A percentile compares a stretch with the other conserved stretches of the same genome.
These are phyloP conservation scores for Equus przewalskii DNA, from an alignment of 2,113 vertebrate species.

Conservation along the genomic window DNA sequence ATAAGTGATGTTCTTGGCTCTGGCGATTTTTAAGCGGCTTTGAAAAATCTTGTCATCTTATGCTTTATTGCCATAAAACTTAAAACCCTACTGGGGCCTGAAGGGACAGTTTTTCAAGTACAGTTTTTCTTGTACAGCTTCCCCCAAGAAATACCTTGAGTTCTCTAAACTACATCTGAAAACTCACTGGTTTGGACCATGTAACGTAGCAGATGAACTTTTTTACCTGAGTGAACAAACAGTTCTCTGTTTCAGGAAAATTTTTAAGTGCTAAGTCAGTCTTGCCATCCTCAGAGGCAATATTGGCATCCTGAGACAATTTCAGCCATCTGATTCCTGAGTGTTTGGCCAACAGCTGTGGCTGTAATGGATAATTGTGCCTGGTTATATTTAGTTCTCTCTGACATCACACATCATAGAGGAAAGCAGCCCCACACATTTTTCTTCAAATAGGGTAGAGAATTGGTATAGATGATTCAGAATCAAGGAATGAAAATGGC, in stretches of 20 bases:
- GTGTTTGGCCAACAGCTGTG: neutral
- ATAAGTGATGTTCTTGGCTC: neutral
- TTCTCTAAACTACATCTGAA: constrained; percentile 7
- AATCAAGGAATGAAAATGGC: constrained; percentile 56
- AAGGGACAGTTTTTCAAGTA: neutral
- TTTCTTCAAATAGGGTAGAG: neutral
- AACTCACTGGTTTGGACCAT: neutral
- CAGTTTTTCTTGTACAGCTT: neutral
- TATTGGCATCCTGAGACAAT: neutral
- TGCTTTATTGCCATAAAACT: constrained; percentile 29
- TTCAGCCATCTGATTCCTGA: neutral
- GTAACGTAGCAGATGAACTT: neutral
- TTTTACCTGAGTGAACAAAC: neutral
- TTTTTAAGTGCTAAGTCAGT: constrained; percentile 26
- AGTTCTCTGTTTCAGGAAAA: constrained; percentile 41
- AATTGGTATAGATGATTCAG: constrained; percentile 41
- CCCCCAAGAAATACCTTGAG: neutral
- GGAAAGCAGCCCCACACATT: neutral
- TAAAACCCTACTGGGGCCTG: neutral
- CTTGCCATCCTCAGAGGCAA: neutral
- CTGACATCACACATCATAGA: constrained; percentile 30
- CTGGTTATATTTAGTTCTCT: constrained; percentile 37
- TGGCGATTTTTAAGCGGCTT: neutral
- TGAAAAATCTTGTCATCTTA: constrained; percentile 53
- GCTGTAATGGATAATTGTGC: neutral